Conservation (phyloP, 2,888 invertebrate genomes). For the Cyclophora punctaria region DNA sequence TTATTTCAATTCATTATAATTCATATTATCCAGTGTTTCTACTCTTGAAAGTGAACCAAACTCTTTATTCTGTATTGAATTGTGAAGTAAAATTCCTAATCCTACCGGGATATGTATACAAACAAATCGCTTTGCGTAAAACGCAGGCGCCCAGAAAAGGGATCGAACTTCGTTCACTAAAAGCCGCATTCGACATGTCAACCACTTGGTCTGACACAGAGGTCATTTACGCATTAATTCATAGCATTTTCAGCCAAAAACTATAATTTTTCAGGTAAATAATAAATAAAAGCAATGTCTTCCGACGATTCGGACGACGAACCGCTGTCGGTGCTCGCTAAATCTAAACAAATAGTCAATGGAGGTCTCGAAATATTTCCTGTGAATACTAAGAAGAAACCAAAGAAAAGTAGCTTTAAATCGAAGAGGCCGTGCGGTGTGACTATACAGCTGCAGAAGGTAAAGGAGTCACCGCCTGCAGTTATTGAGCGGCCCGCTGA, state of each 20-base stretch:
- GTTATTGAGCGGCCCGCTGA: conserved; percentile 55
- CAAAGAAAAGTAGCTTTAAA: conserved; percentile 32
- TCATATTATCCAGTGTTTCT: no score
- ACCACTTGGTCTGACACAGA: no score
- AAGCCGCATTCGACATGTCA: no score
- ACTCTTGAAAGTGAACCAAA: no score
- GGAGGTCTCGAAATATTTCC: conserved; percentile 13
- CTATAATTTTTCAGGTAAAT: neutral
- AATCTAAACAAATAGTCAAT: conserved; percentile 33
- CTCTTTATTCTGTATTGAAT: no score
- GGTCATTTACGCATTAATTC: no score
- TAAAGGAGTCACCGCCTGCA: conserved; percentile 17
- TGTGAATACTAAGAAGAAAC: conserved; percentile 14
- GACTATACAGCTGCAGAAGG: conserved; percentile 28
- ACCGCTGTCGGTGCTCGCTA: conserved; percentile 53
- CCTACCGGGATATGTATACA: no score
- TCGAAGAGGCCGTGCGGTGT: conserved; percentile 22
- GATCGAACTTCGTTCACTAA: no score
- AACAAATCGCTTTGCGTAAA: no score
- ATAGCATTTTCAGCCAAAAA: neutral
- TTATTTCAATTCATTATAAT: no score
- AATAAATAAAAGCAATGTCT: conserved; percentile 17
- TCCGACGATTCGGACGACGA: conserved; percentile 66
- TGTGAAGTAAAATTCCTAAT: no score
- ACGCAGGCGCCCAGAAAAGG: no score